Conservation (phyloP, 2,113 vertebrate genomes). For the Campylomormyrus numenius region DNA sequence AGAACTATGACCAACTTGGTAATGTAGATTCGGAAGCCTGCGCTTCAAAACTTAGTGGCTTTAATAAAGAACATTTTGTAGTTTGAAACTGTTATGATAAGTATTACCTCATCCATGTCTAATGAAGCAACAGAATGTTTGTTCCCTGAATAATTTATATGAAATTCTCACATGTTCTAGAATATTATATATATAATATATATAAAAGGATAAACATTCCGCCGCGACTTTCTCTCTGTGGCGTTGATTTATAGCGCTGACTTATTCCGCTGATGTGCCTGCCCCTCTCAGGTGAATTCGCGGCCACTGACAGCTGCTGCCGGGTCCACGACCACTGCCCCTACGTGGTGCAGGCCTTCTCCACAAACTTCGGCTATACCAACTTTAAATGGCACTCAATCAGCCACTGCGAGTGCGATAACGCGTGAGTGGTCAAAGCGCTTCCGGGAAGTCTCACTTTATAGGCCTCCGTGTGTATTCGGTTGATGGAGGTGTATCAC, state of each 20-base stretch:
- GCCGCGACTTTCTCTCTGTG: neutral
- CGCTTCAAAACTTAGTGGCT: neutral
- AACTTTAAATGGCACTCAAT: constrained; percentile 82
- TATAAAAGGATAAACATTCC: neutral
- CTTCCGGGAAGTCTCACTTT: neutral
- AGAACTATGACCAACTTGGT: constrained; percentile 66
- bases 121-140: neutral
- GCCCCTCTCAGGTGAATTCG: constrained; percentile 66
- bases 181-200: neutral
- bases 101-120: neutral
- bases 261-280: neutral
- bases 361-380: constrained; percentile 69
- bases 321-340: constrained; percentile 80
- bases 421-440: constrained; percentile 57
- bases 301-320: constrained; percentile 76
- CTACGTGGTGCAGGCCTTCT: constrained; percentile 79
- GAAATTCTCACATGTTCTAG: neutral
- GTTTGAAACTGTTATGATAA: neutral
- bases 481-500: neutral
- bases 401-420: constrained; percentile 84
- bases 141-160: neutral
- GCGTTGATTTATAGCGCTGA: neutral
- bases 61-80: neutral
- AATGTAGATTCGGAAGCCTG: constrained; percentile 20
- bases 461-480: neutral